These are phyloP conservation scores for Leuciscus waleckii DNA, from an alignment of 2,797 vertebrate species.

Conservation along the genomic window DNA sequence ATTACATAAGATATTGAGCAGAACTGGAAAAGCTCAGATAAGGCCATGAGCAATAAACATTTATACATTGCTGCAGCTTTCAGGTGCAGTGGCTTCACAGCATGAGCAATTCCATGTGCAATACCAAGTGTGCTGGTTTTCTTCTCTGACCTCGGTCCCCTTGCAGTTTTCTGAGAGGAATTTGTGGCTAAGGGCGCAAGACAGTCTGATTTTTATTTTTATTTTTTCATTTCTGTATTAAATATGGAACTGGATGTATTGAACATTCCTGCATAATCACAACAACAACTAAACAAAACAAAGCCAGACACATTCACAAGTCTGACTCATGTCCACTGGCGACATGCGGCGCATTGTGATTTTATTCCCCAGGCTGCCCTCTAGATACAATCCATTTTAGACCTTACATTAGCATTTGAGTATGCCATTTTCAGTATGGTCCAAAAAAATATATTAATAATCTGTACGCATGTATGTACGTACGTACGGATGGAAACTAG, in stretches of 20 bases:
- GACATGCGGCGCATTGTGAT: not conserved
- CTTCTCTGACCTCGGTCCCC: not conserved
- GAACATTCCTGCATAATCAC: not conserved
- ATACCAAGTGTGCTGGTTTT: constrained; percentile 5
- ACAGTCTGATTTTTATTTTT: not conserved
- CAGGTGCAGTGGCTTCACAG: not conserved
- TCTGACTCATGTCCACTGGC: not conserved
- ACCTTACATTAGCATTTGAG: constrained; percentile 5
- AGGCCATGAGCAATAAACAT: not conserved
- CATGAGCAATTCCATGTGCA: constrained; percentile 8
- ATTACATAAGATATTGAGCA: not conserved
- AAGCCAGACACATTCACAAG: constrained; percentile 5
- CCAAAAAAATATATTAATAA: no score
- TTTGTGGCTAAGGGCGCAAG: not conserved
- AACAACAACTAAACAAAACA: constrained; percentile 5
- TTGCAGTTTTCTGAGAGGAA: constrained; percentile 20
- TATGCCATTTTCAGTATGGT: not conserved
- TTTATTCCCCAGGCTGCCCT: not conserved
- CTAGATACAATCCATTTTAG: not conserved
- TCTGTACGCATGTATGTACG: no score
- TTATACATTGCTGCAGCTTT: constrained; percentile 19
- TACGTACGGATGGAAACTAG: not conserved
- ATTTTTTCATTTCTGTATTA: not conserved
- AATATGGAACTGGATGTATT: not conserved
- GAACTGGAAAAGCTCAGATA: not conserved